Evolutionary conservation across 2,113 vertebrate species (phyloP).

Genomic region (Nibea albiflora): DNA sequence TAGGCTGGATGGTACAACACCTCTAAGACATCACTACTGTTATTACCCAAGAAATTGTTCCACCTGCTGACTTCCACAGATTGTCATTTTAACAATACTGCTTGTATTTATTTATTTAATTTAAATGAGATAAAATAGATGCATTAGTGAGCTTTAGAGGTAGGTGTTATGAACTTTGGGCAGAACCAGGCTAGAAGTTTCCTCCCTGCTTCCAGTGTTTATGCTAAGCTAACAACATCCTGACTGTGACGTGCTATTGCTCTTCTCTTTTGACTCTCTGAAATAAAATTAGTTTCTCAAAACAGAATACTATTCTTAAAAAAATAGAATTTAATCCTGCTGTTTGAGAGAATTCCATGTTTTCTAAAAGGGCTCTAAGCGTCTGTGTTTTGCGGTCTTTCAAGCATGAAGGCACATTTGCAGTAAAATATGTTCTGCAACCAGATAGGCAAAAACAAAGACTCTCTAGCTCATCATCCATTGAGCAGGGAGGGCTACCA

Average conservation of each 20-base stretch:
- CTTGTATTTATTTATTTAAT: neutral
- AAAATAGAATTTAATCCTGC: neutral
- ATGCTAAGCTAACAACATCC: neutral
- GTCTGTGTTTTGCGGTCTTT: neutral
- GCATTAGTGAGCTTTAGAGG: neutral
- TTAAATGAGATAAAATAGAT: neutral
- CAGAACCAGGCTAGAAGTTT: neutral
- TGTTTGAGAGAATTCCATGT: neutral
- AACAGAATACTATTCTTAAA: neutral
- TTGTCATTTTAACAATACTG: neutral
- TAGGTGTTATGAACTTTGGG: neutral
- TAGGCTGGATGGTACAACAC: neutral
- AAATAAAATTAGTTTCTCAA: neutral
- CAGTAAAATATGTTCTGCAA: neutral
- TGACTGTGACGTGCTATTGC: neutral
- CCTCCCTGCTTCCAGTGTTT: neutral
- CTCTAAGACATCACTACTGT: neutral
- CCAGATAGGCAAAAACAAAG: slow-evolving; percentile 5
- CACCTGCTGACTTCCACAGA: neutral
- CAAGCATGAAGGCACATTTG: neutral
- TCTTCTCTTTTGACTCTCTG: neutral
- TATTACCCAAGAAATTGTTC: neutral
- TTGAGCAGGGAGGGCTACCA: slow-evolving; percentile 7
- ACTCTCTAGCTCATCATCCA: neutral
- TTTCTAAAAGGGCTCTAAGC: neutral